Conservation (phyloP, 53 echinoderm and acorn worm species). For the Echinarachnius parma region DNA sequence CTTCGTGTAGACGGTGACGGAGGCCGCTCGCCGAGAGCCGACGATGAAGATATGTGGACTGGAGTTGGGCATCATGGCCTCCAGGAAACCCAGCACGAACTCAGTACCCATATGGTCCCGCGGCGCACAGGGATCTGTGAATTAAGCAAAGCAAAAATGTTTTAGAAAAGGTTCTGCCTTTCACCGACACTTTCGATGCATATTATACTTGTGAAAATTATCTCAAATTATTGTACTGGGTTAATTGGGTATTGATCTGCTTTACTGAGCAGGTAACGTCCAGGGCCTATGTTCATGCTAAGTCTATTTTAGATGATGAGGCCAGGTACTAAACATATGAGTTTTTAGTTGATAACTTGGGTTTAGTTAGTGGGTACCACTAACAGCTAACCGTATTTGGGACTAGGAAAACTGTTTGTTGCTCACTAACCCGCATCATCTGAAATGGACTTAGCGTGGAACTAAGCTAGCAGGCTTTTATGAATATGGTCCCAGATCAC, state of each 20-base stretch:
- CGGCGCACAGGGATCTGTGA: conserved; percentile 32
- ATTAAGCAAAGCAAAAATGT: background rate
- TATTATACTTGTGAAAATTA: background rate
- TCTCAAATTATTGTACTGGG: background rate
- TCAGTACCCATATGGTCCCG: conserved; percentile 60
- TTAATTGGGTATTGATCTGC: too few relatives aligned
- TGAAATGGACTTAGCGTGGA: too few relatives aligned
- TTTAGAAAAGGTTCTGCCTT: background rate
- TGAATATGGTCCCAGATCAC: too few relatives aligned
- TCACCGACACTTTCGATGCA: background rate
- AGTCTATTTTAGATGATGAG: background rate
- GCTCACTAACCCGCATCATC: too few relatives aligned
- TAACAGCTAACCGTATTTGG: too few relatives aligned
- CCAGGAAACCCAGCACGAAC: conserved; percentile 84
- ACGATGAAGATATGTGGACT: conserved; percentile 70
- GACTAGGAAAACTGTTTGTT: too few relatives aligned
- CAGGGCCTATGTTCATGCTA: background rate
- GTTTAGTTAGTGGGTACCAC: too few relatives aligned
- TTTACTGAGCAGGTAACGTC: too few relatives aligned
- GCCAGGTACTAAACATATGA: too few relatives aligned
- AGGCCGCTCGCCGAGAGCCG: conserved; percentile 63
- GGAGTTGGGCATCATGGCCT: conserved; percentile 57
- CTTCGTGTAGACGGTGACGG: conserved; percentile 59
- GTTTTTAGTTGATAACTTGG: too few relatives aligned
- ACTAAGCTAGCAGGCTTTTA: too few relatives aligned